Evolutionary conservation across 2,888 invertebrate species (phyloP).

Genomic region (Pinctada fucata): DNA sequence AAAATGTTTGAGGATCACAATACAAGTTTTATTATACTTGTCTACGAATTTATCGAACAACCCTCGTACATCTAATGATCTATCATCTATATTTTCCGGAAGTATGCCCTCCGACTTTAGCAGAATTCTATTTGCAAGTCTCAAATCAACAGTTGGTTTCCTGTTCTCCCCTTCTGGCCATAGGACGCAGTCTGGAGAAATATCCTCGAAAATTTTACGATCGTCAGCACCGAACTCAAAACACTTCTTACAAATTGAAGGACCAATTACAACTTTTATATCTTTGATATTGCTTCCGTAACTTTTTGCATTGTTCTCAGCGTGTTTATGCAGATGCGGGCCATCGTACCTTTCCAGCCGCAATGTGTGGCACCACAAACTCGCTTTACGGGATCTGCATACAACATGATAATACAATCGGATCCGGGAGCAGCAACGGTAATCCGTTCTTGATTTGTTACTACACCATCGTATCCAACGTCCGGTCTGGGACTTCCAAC

Average conservation of each 20-base stretch:
- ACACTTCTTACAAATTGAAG: conserved; percentile 47
- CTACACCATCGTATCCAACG: conserved; percentile 50
- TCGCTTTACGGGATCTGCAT: conserved; percentile 55
- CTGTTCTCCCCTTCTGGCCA: not conserved
- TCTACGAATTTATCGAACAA: too few species aligned
- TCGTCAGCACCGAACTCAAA: conserved; percentile 44
- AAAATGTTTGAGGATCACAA: too few species aligned
- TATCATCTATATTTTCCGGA: conserved; percentile 52
- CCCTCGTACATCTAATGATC: conserved; percentile 30
- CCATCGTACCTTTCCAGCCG: conserved; percentile 56
- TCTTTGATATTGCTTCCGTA: conserved; percentile 47
- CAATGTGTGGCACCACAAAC: conserved; percentile 58
- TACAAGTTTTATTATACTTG: too few species aligned
- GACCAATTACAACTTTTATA: conserved; percentile 57
- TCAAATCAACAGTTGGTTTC: conserved; percentile 45
- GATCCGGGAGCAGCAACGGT: conserved; percentile 59
- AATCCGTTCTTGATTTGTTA: conserved; percentile 45
- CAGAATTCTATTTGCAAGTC: conserved; percentile 49
- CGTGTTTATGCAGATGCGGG: conserved; percentile 43
- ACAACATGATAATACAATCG: conserved; percentile 55
- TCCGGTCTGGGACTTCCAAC: conserved; percentile 45
- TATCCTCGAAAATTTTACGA: conserved; percentile 35
- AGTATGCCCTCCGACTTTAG: conserved; percentile 50
- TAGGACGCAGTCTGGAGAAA: conserved; percentile 42
- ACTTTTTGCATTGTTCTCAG: conserved; percentile 50